Percentiles rank a stretch among this genome's conserved stretches.
These are phyloP conservation scores for Lepidocyrtoides sp. DNA, from an alignment of 2,888 invertebrate species.

Conservation along the genomic window DNA sequence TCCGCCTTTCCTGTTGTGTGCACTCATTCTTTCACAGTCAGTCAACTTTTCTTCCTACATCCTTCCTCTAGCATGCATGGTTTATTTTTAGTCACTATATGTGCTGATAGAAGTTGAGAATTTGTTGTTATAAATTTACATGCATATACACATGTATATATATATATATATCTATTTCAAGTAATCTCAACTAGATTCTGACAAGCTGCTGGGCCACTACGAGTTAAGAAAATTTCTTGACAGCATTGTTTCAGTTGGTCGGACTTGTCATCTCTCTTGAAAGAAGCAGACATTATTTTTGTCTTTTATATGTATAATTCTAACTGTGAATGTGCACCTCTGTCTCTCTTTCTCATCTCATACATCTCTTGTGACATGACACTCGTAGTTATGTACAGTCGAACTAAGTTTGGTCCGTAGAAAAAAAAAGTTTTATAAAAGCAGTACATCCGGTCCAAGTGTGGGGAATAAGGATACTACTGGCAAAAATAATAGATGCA, in stretches of 20 bases:
- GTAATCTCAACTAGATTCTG: not conserved
- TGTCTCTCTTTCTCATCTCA: no score
- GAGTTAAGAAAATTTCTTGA: conserved; percentile 67
- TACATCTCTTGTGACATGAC: conserved; percentile 8
- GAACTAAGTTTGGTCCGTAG: not conserved
- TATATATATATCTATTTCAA: not conserved
- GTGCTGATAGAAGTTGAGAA: no score
- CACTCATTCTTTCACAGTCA: conserved; percentile 55
- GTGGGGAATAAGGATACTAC: not conserved
- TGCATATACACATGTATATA: not conserved
- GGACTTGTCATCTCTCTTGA: conserved; percentile 73
- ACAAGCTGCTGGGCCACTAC: not conserved
- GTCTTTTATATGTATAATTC: not conserved
- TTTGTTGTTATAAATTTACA: not conserved
- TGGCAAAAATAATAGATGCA: conserved; percentile 10
- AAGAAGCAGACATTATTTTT: conserved; percentile 41
- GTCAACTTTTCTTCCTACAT: conserved; percentile 65
- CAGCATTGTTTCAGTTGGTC: conserved; percentile 73
- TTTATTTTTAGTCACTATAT: not conserved
- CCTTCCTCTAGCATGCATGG: conserved; percentile 52
- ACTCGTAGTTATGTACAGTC: not conserved
- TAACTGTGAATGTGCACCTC: not conserved
- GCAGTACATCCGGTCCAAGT: conserved; percentile 23
- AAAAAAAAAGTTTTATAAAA: conserved; percentile 11
- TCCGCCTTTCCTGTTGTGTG: conserved; percentile 45